Evolutionary conservation across 2,797 vertebrate species (phyloP).

Genomic region (Amphiprion clarkii): DNA sequence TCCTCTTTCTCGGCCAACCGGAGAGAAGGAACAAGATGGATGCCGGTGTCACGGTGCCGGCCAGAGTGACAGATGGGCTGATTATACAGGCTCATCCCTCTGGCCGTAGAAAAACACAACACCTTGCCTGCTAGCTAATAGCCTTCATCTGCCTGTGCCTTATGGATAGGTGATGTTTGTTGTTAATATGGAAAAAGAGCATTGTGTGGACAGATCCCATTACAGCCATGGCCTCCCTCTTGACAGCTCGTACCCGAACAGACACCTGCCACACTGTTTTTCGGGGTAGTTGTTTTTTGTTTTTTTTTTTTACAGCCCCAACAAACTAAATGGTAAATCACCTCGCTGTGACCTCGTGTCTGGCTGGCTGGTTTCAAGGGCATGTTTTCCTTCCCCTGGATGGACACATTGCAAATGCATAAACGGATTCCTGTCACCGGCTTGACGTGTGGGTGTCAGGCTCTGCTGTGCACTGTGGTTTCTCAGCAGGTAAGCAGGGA

Average conservation of each 20-base stretch:
- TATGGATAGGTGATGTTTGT: conserved; percentile 45
- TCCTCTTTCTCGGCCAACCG: conserved; percentile 50
- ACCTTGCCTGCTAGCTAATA: conserved; percentile 64
- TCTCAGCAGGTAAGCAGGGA: conserved; percentile 47
- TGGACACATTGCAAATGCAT: conserved; percentile 73
- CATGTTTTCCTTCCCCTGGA: conserved; percentile 69
- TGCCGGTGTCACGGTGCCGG: conserved; percentile 65
- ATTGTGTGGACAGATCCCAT: conserved; percentile 38
- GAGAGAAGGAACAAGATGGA: conserved; percentile 75
- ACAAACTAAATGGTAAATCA: conserved; percentile 67
- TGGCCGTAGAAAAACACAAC: conserved; percentile 65
- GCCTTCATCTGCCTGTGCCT: conserved; percentile 68
- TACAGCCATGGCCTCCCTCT: conserved; percentile 32
- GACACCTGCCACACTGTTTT: conserved; percentile 49
- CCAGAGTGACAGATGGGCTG: conserved; percentile 80
- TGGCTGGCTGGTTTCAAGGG: conserved; percentile 67
- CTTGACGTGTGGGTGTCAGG: conserved; percentile 66
- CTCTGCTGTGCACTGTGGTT: conserved; percentile 44
- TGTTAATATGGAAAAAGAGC: conserved; percentile 49
- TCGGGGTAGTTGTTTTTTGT: background rate
- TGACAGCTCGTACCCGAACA: conserved; percentile 55
- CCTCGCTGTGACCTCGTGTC: conserved; percentile 50
- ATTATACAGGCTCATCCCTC: conserved; percentile 78
- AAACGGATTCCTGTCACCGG: conserved; percentile 77
- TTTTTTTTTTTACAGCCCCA: conserved; percentile 28